Base-by-base conservation (phyloP, 2,797 vertebrate genomes). In the Cirrhinus molitorella region DNA sequence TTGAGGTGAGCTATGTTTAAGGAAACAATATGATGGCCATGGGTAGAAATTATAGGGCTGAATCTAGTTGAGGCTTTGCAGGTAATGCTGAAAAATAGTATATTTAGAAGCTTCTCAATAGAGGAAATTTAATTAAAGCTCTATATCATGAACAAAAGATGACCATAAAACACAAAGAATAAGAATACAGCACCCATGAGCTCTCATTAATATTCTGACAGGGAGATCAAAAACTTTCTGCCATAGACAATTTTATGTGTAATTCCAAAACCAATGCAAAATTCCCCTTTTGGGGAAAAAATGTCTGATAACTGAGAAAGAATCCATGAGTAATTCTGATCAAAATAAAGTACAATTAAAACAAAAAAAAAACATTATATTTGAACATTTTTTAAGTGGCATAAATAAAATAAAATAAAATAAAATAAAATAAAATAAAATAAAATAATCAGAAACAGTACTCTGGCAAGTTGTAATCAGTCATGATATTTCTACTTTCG, bases 31-130 rank as follows among this genome's bases (percentile, higher is more conserved):
- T 59, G 49, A 21, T 68, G 37, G 81, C 73, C 68, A 34, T 40
- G 68, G 61, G 43, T 72, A 51, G 25, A 84, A 61, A 81, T 83
- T 70, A 81, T 81, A 75, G 72, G 67, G 74, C 45, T 68, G 77
- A 31, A 37, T 25, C 1, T n/a, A 25, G 14, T 34, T 49, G 25
- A 75, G 25, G 61, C 66, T 25, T 77, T 49, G 45, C 31, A 61
- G 80, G 47, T 21, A 47, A 37, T 25, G 12, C 40, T 72, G 37
- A 61, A 65, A 45, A 23, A 47, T 5, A 71, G 2, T 21, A 14
- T 57, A 19, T 66, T 55, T 40, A 57, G 67, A 57, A 79, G 59
- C 28, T 66, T 72, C 53, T 70, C 45, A 61, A 28, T 21, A 74
- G 51, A 55, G 40, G 10, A 3, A 49, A 72, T 45, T 4, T 47